These are phyloP conservation scores for Geodia barretti DNA, from an alignment of 37 sponge, comb jelly and placozoan genomes.

Conservation along the genomic window DNA sequence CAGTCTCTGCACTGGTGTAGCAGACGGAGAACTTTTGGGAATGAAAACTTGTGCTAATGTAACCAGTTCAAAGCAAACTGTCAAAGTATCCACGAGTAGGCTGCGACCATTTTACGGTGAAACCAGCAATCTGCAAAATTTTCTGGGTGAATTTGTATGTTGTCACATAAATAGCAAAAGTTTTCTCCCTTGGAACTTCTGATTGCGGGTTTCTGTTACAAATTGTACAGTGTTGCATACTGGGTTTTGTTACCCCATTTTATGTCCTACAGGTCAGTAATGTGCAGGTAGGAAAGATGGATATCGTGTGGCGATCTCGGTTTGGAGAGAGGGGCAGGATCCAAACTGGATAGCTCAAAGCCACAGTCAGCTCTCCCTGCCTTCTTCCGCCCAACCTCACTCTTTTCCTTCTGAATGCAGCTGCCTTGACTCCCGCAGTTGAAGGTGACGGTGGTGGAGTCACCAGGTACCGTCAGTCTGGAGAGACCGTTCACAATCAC, in stretches of 20 bases:
- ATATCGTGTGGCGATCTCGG: conserved; percentile 81
- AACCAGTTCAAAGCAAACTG: too few relatives aligned
- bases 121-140: too few relatives aligned
- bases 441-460: conserved; percentile 7
- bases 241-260: not conserved
- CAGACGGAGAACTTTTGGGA: too few relatives aligned
- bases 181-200: too few relatives aligned
- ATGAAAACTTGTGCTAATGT: too few relatives aligned
- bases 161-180: too few relatives aligned
- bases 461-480: conserved; percentile 45
- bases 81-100: too few relatives aligned
- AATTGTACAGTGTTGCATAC: not conserved
- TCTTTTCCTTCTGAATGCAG: too few relatives aligned
- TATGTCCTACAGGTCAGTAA: not conserved
- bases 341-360: conserved; percentile 81
- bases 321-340: conserved; percentile 89
- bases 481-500: conserved; percentile 63
- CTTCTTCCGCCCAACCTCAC: not conserved
- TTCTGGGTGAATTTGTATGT: too few relatives aligned
- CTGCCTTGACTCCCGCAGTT: conserved; percentile 38
- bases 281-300: conserved; percentile 79
- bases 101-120: not conserved
- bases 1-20: too few relatives aligned
- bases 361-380: conserved; percentile 18
- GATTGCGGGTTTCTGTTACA: too few relatives aligned